phyloP scores from a whole-genome alignment of 2,797 vertebrate genomes.

The Rhinella marina region DNA sequence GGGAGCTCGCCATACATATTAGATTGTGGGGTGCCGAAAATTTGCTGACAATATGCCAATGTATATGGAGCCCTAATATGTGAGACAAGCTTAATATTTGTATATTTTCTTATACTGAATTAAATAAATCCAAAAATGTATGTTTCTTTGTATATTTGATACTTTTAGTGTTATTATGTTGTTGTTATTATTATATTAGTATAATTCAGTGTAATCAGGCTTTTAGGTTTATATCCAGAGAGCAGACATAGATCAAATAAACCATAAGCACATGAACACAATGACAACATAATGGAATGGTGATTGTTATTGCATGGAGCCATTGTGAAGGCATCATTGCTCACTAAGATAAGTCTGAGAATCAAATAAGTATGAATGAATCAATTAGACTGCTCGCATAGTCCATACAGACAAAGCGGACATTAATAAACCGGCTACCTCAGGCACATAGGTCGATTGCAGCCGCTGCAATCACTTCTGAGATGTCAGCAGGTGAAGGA shows the following conservation, averaged over 20 bases:
- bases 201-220: not conserved
- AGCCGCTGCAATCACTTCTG: conserved; percentile 17
- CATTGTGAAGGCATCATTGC: not conserved
- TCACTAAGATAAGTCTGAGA: conserved; percentile 12
- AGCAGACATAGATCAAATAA: not conserved
- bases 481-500: conserved; percentile 33
- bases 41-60: too few species aligned
- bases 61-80: too few species aligned
- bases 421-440: not conserved
- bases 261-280: not conserved
- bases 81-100: too few species aligned
- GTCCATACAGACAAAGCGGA: not conserved
- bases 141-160: not conserved
- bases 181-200: not conserved
- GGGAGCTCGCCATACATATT: too few species aligned
- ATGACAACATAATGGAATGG: conserved; percentile 7
- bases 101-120: too few species aligned
- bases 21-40: too few species aligned
- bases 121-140: too few species aligned
- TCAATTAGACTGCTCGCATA: not conserved
- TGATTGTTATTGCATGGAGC: not conserved
- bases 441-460: conserved; percentile 8
- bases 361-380: conserved; percentile 4
- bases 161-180: not conserved
- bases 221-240: not conserved